Base-by-base conservation (phyloP, 1,140 invertebrate species). In the Drosophila virilis region DNA sequence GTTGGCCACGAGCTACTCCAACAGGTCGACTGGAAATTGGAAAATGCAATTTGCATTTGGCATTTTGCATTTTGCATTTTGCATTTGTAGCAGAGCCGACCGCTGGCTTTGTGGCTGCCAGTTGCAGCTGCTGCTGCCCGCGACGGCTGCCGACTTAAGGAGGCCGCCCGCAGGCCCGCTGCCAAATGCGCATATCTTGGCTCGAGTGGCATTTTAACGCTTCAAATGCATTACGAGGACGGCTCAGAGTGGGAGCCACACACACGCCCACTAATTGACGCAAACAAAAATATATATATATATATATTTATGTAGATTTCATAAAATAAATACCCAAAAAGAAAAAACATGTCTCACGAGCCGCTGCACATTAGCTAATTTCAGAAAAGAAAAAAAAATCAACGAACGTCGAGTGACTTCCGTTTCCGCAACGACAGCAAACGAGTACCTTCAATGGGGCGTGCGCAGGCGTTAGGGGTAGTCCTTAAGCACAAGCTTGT, bases 131-230 rank as follows among this genome's bases (percentile, higher is more conserved):
- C 46, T n/a, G n/a, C n/a, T 22, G 17, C 17, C 45, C 17, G 12
- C 38, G 10, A 12, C 10, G 22, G 22, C 22, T 22, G 22, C 22
- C 22, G 22, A 22, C 22, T 2, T 22, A 22, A 22, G 3, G 22
- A 28, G 22, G 22, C 38, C 10, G 38, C 38, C 38, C 38, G 38
- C 12, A 10, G 10, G 50, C 28, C 37, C 50, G 52, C 57, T 43
- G 35, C 45, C 66, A 48, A 37, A 68, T 40, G 66, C 22, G 10
- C 50, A 15, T 33, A 60, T 33, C 51, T 51, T 22, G 42, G 6
- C 62, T 72, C 50, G 71, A 86, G 83, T 77, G 83, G 76, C 83
- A 66, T 88, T 88, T 88, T 88, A 88, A 88, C 83, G 83, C 83
- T 88, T 88, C 84, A 83, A 68, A 83, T 88, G 79, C 79, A 72